These are phyloP conservation scores for Brachypterus glaber DNA, from an alignment of 2,888 invertebrate genomes.

Conservation along the genomic window DNA sequence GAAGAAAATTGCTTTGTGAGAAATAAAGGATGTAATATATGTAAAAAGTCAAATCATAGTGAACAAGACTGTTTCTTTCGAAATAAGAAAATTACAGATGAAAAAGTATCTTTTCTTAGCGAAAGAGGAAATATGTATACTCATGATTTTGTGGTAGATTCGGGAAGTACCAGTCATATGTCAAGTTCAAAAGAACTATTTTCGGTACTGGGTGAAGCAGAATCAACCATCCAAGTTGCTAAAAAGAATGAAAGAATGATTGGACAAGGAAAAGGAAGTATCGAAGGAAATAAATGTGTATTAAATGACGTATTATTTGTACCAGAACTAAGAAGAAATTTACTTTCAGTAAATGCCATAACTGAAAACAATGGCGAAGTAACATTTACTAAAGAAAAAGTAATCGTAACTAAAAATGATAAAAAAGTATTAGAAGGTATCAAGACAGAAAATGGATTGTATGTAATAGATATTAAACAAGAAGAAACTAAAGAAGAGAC, in stretches of 20 bases:
- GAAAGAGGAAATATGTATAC: no score
- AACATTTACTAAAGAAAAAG: constrained; percentile 19
- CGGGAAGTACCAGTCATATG: constrained; percentile 14
- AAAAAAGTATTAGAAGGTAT: constrained; percentile 16
- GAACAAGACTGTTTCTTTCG: background rate
- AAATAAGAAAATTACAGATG: background rate
- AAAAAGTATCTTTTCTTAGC: constrained; percentile 6
- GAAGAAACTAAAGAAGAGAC: constrained; percentile 4
- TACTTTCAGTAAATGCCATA: constrained; percentile 27
- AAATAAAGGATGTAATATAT: background rate
- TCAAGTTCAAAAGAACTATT: constrained; percentile 10
- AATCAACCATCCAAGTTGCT: constrained; percentile 10
- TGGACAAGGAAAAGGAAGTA: constrained; percentile 11
- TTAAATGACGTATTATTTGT: constrained; percentile 23
- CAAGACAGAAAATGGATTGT: constrained; percentile 16
- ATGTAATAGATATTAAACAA: constrained; percentile 11
- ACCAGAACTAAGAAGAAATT: constrained; percentile 24
- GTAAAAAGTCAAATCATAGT: constrained; percentile 4
- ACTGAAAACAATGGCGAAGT: constrained; percentile 25
- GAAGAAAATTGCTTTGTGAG: background rate
- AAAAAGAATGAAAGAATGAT: constrained; percentile 14
- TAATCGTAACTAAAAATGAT: constrained; percentile 18
- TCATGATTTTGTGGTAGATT: constrained; percentile 13
- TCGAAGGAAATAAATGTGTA: constrained; percentile 11
- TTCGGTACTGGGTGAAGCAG: constrained; percentile 3